Evolutionary conservation across 1,140 invertebrate genomes (phyloP).

Genomic region (Grapholita molesta): DNA sequence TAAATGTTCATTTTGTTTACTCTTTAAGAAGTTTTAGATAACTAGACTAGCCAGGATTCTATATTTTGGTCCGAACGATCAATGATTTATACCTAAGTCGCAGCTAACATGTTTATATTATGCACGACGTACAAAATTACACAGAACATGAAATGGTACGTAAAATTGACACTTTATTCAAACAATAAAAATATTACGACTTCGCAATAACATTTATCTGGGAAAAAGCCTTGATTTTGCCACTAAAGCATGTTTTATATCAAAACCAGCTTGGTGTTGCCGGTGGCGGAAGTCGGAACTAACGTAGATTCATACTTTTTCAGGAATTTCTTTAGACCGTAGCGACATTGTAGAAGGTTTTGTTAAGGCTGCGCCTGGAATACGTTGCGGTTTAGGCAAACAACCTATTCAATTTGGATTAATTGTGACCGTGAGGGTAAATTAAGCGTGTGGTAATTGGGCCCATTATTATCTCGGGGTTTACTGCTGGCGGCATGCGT

Average conservation of each 20-base stretch:
- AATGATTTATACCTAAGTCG: no score
- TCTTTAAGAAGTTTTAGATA: no score
- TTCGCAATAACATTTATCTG: slow-evolving; percentile 10
- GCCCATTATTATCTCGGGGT: neutral
- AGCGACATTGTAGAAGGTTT: neutral
- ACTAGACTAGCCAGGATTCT: no score
- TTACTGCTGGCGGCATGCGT: neutral
- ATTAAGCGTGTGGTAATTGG: neutral
- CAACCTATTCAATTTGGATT: neutral
- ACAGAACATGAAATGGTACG: slow-evolving; percentile 7
- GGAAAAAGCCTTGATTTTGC: slow-evolving; percentile 15
- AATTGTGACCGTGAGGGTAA: neutral
- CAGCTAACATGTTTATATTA: no score
- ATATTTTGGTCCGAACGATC: no score
- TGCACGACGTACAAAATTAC: no score
- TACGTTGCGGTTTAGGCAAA: neutral
- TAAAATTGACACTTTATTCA: slow-evolving; percentile 5
- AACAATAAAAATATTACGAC: slow-evolving; percentile 12
- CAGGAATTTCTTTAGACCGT: neutral
- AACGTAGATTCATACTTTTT: neutral
- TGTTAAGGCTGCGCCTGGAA: neutral
- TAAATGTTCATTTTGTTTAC: no score
- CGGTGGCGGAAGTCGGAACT: neutral
- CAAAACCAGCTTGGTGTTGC: neutral
- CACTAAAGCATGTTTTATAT: neutral